Conservation (phyloP, 2,113 vertebrate species). For the Xiphophorus couchianus region DNA sequence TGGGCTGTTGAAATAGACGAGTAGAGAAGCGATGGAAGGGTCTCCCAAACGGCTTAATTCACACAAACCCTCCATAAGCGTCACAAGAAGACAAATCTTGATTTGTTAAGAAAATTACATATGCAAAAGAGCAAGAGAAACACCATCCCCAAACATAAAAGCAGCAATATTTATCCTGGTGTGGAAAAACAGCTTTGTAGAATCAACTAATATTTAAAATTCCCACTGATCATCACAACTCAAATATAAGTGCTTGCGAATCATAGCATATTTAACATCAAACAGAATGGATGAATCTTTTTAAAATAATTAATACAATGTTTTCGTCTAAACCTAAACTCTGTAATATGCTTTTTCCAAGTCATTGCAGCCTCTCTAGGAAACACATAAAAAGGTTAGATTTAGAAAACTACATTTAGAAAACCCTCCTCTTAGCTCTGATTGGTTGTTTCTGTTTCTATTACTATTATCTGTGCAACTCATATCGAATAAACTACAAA, state of each 20-base stretch:
- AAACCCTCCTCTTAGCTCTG: no score
- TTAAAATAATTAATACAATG: no score
- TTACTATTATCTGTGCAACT: no score
- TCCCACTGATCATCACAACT: not conserved
- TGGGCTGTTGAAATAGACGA: constrained; percentile 43
- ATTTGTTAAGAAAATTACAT: constrained; percentile 64
- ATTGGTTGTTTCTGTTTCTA: no score
- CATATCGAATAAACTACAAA: no score
- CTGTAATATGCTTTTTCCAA: not conserved
- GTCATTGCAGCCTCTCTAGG: not conserved
- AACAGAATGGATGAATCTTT: no score
- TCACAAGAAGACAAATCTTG: constrained; percentile 54
- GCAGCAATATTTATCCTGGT: constrained; percentile 24
- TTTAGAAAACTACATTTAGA: no score
- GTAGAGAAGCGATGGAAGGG: constrained; percentile 33
- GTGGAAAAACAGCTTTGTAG: not conserved
- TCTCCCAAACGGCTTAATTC: constrained; percentile 33
- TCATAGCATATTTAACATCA: no score
- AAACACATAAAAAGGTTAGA: not conserved
- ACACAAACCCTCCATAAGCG: constrained; percentile 6
- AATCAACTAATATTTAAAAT: constrained; percentile 27
- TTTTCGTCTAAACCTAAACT: no score
- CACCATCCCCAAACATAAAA: not conserved
- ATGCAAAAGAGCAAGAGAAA: constrained; percentile 26
- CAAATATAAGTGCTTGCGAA: not conserved